Evolutionary conservation across 2,797 vertebrate genomes (phyloP).

Genomic region (Carduelis carduelis): DNA sequence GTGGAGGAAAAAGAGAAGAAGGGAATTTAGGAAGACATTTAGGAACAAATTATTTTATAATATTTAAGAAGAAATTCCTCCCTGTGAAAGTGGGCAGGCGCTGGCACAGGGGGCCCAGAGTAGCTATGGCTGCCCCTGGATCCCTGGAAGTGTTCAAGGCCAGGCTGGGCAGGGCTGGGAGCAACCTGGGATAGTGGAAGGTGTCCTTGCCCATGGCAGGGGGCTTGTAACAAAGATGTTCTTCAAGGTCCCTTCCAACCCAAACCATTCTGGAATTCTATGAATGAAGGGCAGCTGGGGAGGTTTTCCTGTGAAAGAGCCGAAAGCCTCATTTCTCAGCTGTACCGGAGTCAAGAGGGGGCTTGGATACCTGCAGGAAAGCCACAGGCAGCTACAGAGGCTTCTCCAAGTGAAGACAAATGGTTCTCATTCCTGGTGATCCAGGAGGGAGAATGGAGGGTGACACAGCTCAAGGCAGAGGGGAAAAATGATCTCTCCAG

Average conservation of each 20-base stretch:
- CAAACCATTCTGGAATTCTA: neutral
- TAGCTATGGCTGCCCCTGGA: neutral
- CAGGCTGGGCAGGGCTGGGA: fast-evolving
- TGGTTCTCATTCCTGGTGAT: neutral
- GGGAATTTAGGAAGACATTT: neutral
- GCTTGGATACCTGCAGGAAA: neutral
- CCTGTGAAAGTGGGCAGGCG: fast-evolving
- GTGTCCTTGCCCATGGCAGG: neutral
- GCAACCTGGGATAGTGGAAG: fast-evolving
- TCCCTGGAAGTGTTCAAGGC: neutral
- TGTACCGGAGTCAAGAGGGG: neutral
- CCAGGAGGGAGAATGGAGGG: neutral
- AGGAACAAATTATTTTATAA: neutral
- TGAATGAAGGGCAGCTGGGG: neutral
- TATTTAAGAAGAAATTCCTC: neutral
- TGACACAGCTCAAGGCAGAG: neutral
- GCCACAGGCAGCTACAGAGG: neutral
- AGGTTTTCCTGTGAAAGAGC: neutral
- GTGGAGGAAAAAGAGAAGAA: neutral
- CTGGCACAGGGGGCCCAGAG: neutral
- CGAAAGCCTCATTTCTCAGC: neutral
- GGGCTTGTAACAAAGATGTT: neutral
- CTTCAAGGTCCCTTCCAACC: neutral
- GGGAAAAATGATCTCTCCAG: neutral
- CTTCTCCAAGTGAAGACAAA: neutral